These are phyloP conservation scores for Lineus longissimus DNA, from an alignment of 1,140 invertebrate genomes.

Conservation along the genomic window DNA sequence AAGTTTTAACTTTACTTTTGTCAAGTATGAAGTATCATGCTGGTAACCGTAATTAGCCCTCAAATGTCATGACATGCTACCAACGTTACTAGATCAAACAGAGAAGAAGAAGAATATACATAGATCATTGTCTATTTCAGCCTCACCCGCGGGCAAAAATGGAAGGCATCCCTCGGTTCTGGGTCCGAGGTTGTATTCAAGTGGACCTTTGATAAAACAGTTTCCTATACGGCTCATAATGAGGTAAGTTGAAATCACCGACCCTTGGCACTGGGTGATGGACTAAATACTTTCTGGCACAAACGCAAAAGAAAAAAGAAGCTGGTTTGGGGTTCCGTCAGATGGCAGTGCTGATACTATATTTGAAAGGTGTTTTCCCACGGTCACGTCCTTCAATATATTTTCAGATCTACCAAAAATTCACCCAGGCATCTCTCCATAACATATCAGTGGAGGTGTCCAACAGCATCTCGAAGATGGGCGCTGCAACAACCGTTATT, in stretches of 20 bases:
- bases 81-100: no score
- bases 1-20: no score
- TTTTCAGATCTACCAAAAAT: not conserved
- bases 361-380: not conserved
- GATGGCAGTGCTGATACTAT: not conserved
- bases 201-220: not conserved
- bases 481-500: conserved; percentile 19
- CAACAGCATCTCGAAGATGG: conserved; percentile 14
- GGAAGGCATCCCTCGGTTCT: not conserved
- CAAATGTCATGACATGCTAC: no score
- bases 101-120: not conserved
- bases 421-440: not conserved
- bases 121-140: no score
- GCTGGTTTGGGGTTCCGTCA: not conserved
- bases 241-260: not conserved
- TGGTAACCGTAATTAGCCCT: no score
- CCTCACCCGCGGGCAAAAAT: not conserved
- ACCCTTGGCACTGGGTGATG: not conserved
- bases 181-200: not conserved
- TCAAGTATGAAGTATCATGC: no score
- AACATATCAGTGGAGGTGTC: not conserved
- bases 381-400: not conserved
- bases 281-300: no score
- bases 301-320: not conserved
- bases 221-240: not conserved